Evolutionary conservation across 92 coral and sea anemone genomes (phyloP).

Genomic region (Plumapathes pennacea): DNA sequence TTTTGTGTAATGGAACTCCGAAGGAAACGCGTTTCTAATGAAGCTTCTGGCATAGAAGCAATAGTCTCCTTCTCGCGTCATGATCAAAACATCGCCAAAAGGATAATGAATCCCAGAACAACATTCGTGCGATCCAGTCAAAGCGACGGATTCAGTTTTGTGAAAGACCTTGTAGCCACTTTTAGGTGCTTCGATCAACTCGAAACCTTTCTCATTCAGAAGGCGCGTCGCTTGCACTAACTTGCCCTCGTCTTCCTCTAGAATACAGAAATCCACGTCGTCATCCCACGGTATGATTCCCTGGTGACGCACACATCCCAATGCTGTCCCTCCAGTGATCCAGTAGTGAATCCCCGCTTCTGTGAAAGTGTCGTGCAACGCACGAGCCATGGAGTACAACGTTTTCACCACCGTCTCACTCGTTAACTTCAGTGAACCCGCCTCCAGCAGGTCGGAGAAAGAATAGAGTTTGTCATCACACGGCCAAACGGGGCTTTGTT

Average conservation of each 20-base stretch:
- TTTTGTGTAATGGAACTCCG: conserved; percentile 47
- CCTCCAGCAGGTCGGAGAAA: no score
- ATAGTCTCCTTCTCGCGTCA: conserved; percentile 29
- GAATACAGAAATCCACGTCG: conserved; percentile 60
- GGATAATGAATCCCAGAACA: conserved; percentile 56
- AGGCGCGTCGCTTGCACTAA: conserved; percentile 4
- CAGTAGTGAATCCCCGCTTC: conserved; percentile 42
- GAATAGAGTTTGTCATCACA: no score
- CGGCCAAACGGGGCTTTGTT: no score
- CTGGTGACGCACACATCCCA: conserved; percentile 66
- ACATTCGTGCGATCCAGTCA: conserved; percentile 9
- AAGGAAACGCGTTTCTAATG: conserved; percentile 46
- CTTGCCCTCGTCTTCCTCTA: conserved; percentile 49
- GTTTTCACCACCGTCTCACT: conserved; percentile 47
- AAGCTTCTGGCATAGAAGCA: conserved; percentile 18
- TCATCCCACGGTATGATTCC: conserved; percentile 81
- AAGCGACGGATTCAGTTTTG: conserved; percentile 46
- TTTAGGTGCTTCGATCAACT: conserved; percentile 28
- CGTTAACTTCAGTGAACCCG: conserved; percentile 44
- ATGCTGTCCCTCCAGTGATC: conserved; percentile 58
- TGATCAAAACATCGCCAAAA: conserved; percentile 63
- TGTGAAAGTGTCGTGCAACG: conserved; percentile 31
- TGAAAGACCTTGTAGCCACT: conserved; percentile 65
- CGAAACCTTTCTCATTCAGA: conserved; percentile 30
- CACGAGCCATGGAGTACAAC: conserved; percentile 53